Evolutionary conservation across 2,888 invertebrate genomes (phyloP).

Genomic region (Hirtodrosophila cameraria): DNA sequence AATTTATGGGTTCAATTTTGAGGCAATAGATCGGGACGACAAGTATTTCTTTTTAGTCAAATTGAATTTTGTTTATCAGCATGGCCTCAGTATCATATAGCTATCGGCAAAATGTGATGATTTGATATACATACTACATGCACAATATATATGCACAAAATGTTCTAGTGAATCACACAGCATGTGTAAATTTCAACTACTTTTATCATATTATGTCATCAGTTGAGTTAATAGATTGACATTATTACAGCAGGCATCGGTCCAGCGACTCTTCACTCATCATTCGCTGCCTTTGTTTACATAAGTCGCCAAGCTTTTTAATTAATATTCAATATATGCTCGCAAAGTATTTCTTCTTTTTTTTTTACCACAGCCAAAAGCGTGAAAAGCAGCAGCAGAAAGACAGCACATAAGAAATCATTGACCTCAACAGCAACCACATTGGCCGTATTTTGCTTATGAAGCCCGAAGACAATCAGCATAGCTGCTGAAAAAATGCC

Average conservation of each 20-base stretch:
- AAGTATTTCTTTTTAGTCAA: constrained; percentile 69
- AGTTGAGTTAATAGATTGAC: constrained; percentile 34
- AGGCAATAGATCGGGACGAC: constrained; percentile 26
- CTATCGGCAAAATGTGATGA: too few species aligned
- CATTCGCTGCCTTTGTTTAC: constrained; percentile 59
- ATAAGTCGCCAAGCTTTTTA: constrained; percentile 55
- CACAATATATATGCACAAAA: neutral
- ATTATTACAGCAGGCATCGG: constrained; percentile 61
- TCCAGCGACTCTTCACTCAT: constrained; percentile 37
- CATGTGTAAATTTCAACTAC: constrained; percentile 13
- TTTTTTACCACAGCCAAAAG: constrained; percentile 37
- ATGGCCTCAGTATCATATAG: constrained; percentile 12
- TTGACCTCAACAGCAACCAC: constrained; percentile 70
- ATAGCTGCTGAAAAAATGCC: constrained; percentile 40
- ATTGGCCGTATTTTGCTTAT: constrained; percentile 73
- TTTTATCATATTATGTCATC: constrained; percentile 58
- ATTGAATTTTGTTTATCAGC: constrained; percentile 59
- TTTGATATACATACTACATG: neutral
- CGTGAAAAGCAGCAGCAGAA: constrained; percentile 60
- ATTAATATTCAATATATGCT: constrained; percentile 72
- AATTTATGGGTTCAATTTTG: constrained; percentile 48
- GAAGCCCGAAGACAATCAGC: constrained; percentile 45
- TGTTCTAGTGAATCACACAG: constrained; percentile 18
- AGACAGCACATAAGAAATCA: constrained; percentile 71
- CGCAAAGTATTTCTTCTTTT: constrained; percentile 25